Percentiles rank a stretch among this genome's conserved stretches.
These are phyloP conservation scores for Rhodeus uyekii DNA, from an alignment of 2,797 vertebrate genomes.

Conservation along the genomic window DNA sequence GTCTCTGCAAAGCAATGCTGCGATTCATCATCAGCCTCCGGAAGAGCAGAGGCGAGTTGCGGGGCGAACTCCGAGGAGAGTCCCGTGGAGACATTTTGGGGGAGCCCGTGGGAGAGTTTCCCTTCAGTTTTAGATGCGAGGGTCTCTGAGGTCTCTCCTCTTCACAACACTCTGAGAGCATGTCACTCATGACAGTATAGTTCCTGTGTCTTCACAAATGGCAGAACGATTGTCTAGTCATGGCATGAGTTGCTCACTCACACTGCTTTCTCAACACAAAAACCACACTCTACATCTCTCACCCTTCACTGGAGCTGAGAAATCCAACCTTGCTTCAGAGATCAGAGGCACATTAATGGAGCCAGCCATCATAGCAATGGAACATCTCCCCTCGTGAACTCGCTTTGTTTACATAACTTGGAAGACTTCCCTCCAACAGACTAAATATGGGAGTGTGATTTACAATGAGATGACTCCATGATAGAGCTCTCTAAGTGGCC, in stretches of 20 bases:
- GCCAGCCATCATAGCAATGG: conserved; percentile 51
- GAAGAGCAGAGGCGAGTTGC: conserved; percentile 84
- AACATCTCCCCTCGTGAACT: conserved; percentile 57
- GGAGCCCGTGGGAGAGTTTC: conserved; percentile 66
- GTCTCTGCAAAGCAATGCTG: conserved; percentile 85
- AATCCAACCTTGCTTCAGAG: conserved; percentile 31
- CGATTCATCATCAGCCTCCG: conserved; percentile 85
- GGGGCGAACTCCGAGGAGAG: conserved; percentile 79
- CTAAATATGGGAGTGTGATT: conserved; percentile 82
- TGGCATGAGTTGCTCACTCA: not conserved
- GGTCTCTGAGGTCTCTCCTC: conserved; percentile 63
- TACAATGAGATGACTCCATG: conserved; percentile 68
- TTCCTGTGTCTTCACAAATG: conserved; percentile 7
- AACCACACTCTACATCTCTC: conserved; percentile 28
- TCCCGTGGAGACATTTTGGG: conserved; percentile 74
- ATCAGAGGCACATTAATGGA: conserved; percentile 58
- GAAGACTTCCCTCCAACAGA: conserved; percentile 74
- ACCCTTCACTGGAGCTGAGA: conserved; percentile 48
- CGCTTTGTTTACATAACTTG: conserved; percentile 79
- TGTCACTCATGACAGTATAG: conserved; percentile 51
- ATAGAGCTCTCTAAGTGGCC: conserved; percentile 59
- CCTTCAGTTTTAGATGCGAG: conserved; percentile 68
- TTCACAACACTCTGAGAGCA: conserved; percentile 66
- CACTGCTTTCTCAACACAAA: conserved; percentile 11
- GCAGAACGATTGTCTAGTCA: not conserved